These are phyloP conservation scores for Rhagoletis zephyria DNA, from an alignment of 1,140 invertebrate genomes.

Conservation along the genomic window DNA sequence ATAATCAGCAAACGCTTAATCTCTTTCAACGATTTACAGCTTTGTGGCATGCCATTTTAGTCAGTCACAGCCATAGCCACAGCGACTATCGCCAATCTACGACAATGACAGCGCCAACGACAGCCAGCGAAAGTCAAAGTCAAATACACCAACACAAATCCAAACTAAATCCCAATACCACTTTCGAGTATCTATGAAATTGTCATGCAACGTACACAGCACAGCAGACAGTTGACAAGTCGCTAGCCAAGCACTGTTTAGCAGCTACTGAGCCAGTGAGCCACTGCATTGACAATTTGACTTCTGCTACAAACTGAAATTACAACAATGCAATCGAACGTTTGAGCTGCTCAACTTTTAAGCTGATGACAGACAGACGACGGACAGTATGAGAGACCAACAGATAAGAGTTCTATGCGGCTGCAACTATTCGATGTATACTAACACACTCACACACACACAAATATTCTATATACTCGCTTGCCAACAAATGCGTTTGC, in stretches of 20 bases:
- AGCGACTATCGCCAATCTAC: not conserved
- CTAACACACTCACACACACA: too few relatives aligned
- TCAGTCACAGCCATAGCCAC: not conserved
- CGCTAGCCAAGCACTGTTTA: too few relatives aligned
- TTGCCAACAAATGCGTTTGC: not conserved
- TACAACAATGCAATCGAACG: not conserved
- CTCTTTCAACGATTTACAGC: conserved; percentile 27
- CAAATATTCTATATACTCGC: too few relatives aligned
- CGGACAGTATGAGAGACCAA: not conserved
- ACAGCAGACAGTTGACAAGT: not conserved
- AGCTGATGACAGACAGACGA: not conserved
- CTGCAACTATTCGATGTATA: not conserved
- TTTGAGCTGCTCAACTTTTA: not conserved
- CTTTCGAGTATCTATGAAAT: not conserved
- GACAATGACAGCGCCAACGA: not conserved
- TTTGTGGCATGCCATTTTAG: conserved; percentile 18
- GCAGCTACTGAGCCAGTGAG: not conserved
- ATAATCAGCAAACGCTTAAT: conserved; percentile 7
- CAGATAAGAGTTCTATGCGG: not conserved
- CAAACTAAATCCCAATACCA: not conserved
- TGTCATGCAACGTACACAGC: not conserved
- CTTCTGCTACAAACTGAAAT: not conserved
- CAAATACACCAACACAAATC: not conserved
- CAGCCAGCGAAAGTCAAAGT: not conserved
- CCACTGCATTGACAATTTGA: conserved; percentile 19